Evolutionary conservation across 1,140 invertebrate species (phyloP).

Genomic region (Melanaphis sacchari): DNA sequence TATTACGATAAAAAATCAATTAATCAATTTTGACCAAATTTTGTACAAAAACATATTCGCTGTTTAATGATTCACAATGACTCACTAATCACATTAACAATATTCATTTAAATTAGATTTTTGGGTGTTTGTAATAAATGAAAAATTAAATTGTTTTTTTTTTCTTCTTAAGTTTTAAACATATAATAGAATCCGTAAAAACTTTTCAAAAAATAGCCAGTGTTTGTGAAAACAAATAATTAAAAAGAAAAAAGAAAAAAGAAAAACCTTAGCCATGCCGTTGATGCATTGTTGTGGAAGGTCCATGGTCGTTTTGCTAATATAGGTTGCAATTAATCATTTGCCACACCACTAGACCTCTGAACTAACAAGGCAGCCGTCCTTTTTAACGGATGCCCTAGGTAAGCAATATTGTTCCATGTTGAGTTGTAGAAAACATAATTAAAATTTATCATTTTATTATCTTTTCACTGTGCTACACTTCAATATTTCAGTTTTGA

Average conservation of each 20-base stretch:
- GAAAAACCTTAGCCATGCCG: background rate
- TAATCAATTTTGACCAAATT: background rate
- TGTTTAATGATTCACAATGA: background rate
- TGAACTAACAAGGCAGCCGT: slow-evolving; percentile 3
- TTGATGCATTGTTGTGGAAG: slow-evolving; percentile 38
- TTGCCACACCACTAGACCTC: background rate
- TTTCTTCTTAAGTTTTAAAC: background rate
- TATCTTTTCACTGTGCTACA: background rate
- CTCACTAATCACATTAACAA: background rate
- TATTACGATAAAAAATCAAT: background rate
- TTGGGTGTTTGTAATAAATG: background rate
- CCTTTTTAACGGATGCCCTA: slow-evolving; percentile 33
- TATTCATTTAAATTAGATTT: background rate
- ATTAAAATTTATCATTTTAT: slow-evolving; percentile 4
- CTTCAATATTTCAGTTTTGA: background rate
- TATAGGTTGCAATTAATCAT: slow-evolving; percentile 47
- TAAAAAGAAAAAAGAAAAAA: slow-evolving; percentile 2
- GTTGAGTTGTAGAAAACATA: slow-evolving; percentile 14
- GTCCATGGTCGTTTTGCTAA: slow-evolving; percentile 24
- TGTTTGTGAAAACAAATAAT: slow-evolving; percentile 38
- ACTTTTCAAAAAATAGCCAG: background rate
- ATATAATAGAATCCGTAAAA: background rate
- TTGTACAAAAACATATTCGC: background rate
- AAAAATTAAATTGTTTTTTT: slow-evolving; percentile 15
- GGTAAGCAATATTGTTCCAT: slow-evolving; percentile 18